Evolutionary conservation across 2,888 invertebrate species (phyloP).

Genomic region (Hirtodrosophila trivittata): DNA sequence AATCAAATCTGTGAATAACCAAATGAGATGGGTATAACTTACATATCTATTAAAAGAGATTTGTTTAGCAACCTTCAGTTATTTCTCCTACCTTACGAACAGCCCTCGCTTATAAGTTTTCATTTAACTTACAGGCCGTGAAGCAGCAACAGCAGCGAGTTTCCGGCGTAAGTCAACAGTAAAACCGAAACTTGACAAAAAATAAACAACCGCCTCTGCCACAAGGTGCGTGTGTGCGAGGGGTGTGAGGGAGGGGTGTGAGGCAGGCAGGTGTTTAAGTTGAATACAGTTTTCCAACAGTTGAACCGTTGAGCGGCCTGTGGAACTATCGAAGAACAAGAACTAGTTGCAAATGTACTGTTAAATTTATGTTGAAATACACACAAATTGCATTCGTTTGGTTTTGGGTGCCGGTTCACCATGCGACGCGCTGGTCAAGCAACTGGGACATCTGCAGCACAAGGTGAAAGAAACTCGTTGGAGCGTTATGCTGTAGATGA

Average conservation of each 20-base stretch:
- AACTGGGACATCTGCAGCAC: constrained; percentile 54
- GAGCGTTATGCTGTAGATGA: constrained; percentile 2
- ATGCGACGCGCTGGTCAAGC: constrained; percentile 52
- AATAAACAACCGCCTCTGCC: constrained; percentile 32
- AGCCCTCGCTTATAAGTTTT: constrained; percentile 22
- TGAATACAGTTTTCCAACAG: constrained; percentile 1
- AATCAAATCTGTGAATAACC: too few species aligned
- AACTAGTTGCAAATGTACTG: constrained; percentile 70
- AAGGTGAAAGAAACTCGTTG: constrained; percentile 68
- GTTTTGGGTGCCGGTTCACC: constrained; percentile 22
- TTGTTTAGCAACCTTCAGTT: neutral
- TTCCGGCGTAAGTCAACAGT: constrained; percentile 61
- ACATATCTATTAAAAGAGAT: too few species aligned
- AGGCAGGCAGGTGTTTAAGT: constrained; percentile 32
- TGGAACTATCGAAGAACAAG: constrained; percentile 26
- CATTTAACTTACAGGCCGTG: constrained; percentile 30
- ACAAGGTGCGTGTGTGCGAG: constrained; percentile 19
- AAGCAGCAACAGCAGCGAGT: constrained; percentile 33
- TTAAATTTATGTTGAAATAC: constrained; percentile 65
- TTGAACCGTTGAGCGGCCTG: constrained; percentile 26
- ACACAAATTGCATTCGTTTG: constrained; percentile 58
- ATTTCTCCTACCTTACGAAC: neutral
- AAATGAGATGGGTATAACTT: too few species aligned
- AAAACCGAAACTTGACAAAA: constrained; percentile 54
- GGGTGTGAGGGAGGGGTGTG: constrained; percentile 2